These are phyloP conservation scores for Seriola quinqueradiata DNA, from an alignment of 2,113 vertebrate genomes.

Conservation along the genomic window DNA sequence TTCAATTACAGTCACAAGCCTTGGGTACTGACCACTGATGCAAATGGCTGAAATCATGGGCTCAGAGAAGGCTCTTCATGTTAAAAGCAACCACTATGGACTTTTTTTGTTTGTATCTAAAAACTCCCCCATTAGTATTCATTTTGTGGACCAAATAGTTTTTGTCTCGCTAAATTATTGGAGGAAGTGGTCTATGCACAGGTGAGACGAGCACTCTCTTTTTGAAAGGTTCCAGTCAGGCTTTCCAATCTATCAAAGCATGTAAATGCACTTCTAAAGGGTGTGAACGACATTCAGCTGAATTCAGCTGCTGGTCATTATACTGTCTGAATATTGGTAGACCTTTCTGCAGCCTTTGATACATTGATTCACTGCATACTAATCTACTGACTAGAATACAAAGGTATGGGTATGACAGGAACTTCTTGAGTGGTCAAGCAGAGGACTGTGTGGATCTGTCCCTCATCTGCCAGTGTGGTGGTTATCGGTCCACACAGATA, in stretches of 20 bases:
- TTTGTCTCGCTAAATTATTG: neutral
- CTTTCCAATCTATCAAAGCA: neutral
- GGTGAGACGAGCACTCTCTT: neutral
- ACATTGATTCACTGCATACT: neutral
- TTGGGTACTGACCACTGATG: too few species aligned
- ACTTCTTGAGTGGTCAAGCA: neutral
- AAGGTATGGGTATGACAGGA: neutral
- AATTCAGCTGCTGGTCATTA: neutral
- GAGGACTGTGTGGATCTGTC: neutral
- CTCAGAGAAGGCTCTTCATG: too few species aligned
- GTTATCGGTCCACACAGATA: neutral
- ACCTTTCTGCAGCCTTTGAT: slow-evolving; percentile 1
- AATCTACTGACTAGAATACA: neutral
- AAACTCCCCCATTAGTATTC: neutral
- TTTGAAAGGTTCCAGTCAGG: neutral
- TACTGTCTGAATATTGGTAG: neutral
- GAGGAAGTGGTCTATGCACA: neutral
- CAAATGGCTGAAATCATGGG: too few species aligned
- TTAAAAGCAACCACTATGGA: neutral
- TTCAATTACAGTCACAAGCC: slow-evolving; percentile 17
- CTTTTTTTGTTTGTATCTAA: neutral
- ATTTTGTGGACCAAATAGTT: neutral
- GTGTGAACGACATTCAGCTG: neutral
- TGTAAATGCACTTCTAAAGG: neutral
- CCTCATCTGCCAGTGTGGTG: neutral